Evolutionary conservation across 1,140 invertebrate genomes (phyloP), one percentile per base, ranked within the genome.

Genomic region (silkworm (Bombyx mori)): DNA sequence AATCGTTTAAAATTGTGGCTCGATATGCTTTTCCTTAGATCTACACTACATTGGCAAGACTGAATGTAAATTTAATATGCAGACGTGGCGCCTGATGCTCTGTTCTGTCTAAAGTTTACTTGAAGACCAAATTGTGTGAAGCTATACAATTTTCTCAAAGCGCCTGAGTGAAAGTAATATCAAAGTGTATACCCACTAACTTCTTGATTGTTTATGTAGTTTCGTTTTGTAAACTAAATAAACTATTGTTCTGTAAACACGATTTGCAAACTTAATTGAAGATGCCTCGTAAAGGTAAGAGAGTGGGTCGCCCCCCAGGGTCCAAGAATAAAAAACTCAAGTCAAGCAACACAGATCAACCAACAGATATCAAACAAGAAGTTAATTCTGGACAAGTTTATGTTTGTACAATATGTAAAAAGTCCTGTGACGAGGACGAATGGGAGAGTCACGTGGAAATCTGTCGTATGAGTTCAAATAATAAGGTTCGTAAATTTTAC

Each of bases 91-190:
- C 26, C 45, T 59, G 35, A 50, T 44, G 4, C 26, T 35, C 26
- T 35, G 26, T 35, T 35, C 26, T 35, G 26, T 35, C 26, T 35
- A 35, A 35, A 35, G 26, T 35, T 35, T 35, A 35, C 26, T 35
- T 35, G 26, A 35, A 35, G 26, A 35, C 4, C 26, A 35, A 35
- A 35, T 35, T 35, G 26, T 35, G 9, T 45, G 43, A 43, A 22
- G 44, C n/a, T 44, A 44, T 54, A 54, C 44, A 54, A 45, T 54
- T 48, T 22, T 35, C 59, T 64, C 57, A 51, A 47, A 75, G 77
- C 81, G 81, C 81, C 81, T 84, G 79, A 69, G 77, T 81, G 79
- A 82, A 85, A 79, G 75, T 73, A 80, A 79, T 82, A 82, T 80
- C 78, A 82, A 82, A 77, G 60, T 75, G 71, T 71, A 54, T 72